phyloP scores from a whole-genome alignment of 2,113 vertebrate species.

The Dicerorhinus sumatrensis region DNA sequence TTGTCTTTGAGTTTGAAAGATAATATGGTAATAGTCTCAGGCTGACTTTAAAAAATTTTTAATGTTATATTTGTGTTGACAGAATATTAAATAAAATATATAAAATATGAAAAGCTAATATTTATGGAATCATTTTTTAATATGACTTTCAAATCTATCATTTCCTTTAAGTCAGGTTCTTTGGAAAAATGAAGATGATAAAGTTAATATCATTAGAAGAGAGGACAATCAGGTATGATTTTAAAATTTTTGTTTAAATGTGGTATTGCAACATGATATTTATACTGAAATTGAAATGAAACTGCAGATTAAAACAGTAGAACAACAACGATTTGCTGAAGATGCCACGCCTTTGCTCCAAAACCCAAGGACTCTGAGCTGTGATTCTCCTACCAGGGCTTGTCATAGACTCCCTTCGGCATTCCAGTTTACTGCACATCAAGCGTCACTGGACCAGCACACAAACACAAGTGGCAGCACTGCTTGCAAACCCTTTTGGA shows the following conservation, averaged over 20 bases:
- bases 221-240: conserved; percentile 82
- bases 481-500: neutral
- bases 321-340: neutral
- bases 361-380: neutral
- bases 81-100: neutral
- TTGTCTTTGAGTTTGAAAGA: conserved; percentile 49
- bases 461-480: neutral
- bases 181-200: conserved; percentile 68
- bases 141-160: conserved; percentile 64
- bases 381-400: neutral
- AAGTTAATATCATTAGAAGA: conserved; percentile 66
- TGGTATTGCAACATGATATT: neutral
- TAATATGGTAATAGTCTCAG: neutral
- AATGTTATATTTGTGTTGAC: conserved; percentile 8
- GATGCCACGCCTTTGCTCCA: neutral
- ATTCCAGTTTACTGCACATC: neutral
- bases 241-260: conserved; percentile 51
- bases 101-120: conserved; percentile 48
- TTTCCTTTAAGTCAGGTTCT: conserved; percentile 64
- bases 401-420: neutral
- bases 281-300: conserved; percentile 46
- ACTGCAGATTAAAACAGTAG: conserved; percentile 1
- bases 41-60: neutral
- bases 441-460: neutral
- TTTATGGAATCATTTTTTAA: conserved; percentile 67